These are phyloP conservation scores for Rhizomys pruinosus DNA, from an alignment of 2,113 vertebrate genomes.

Conservation along the genomic window DNA sequence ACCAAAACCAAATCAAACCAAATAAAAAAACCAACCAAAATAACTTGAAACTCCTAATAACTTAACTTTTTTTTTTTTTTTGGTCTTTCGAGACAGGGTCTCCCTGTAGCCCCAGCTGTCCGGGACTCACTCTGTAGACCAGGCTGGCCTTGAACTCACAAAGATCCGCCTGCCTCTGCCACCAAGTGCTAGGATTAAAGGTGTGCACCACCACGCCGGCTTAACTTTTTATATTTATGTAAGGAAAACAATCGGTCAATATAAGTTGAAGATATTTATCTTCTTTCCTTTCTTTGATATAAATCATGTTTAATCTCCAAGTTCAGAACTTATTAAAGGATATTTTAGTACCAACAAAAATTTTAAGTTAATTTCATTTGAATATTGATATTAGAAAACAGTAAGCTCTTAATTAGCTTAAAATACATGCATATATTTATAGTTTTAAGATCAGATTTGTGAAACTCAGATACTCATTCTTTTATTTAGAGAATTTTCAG, in stretches of 20 bases:
- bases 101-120: too few species aligned
- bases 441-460: constrained; percentile 37
- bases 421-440: constrained; percentile 46
- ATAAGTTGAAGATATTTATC: constrained; percentile 23
- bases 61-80: constrained; percentile 1
- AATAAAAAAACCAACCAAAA: background rate
- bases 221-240: too few species aligned
- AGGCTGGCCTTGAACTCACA: too few species aligned
- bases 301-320: background rate
- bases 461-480: background rate
- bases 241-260: background rate
- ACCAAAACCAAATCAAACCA: background rate
- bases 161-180: too few species aligned
- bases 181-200: too few species aligned
- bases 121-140: too few species aligned
- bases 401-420: background rate
- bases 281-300: background rate
- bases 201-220: too few species aligned
- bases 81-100: too few species aligned
- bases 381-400: background rate
- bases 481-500: constrained; percentile 18
- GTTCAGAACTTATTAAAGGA: background rate
- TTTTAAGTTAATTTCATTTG: constrained; percentile 45
- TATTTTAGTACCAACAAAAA: background rate
- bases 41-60: background rate